Evolutionary conservation across 2,797 vertebrate genomes (phyloP).

Genomic region (Cirrhinus mrigala): DNA sequence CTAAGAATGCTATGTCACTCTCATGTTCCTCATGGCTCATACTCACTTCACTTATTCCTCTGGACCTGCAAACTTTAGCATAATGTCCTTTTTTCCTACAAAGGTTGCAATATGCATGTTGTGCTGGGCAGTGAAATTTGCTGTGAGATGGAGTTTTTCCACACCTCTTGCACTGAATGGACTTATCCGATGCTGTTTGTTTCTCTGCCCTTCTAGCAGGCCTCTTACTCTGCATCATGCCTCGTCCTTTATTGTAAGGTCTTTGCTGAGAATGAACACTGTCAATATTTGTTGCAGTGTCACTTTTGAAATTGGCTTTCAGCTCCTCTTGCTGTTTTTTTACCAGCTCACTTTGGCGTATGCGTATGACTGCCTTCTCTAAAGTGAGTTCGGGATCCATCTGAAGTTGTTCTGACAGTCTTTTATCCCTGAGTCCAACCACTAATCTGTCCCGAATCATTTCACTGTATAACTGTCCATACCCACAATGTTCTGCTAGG

Average conservation of each 20-base stretch:
- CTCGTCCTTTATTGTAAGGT: too few species aligned
- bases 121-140: neutral
- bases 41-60: neutral
- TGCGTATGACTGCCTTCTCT: conserved; percentile 1
- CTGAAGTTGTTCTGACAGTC: conserved; percentile 28
- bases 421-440: conserved; percentile 18
- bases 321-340: conserved; percentile 24
- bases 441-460: conserved; percentile 27
- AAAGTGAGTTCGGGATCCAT: conserved; percentile 14
- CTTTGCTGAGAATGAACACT: neutral
- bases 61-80: conserved; percentile 21
- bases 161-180: neutral
- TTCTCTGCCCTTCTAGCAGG: too few species aligned
- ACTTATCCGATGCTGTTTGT: neutral
- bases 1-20: too few species aligned
- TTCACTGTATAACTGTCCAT: neutral
- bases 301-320: conserved; percentile 24
- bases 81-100: conserved; percentile 14
- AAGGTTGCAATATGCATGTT: conserved; percentile 2
- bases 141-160: neutral
- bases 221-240: too few species aligned
- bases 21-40: neutral
- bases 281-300: conserved; percentile 8
- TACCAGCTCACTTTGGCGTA: neutral
- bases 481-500: conserved; percentile 2